Evolutionary conservation across 2,113 vertebrate genomes (phyloP).

Genomic region (Phylloscopus trochilus): DNA sequence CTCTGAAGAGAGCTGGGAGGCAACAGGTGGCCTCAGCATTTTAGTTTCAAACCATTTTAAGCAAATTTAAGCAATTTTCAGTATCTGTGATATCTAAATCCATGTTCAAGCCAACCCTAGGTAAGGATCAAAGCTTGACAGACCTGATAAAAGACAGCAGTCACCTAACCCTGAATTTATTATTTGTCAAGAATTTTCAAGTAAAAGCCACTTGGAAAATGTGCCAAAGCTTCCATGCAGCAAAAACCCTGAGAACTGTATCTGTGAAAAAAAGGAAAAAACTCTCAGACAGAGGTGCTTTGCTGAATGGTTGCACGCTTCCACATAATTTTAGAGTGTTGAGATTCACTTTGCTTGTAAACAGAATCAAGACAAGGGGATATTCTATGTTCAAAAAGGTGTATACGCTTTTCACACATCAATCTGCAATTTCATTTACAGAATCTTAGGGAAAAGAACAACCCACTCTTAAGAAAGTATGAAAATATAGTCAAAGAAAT

Average conservation of each 20-base stretch:
- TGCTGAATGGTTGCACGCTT: neutral
- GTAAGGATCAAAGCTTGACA: neutral
- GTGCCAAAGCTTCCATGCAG: neutral
- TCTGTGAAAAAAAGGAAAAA: neutral
- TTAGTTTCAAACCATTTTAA: neutral
- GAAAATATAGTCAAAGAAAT: neutral
- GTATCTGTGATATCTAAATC: neutral
- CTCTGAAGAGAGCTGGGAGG: neutral
- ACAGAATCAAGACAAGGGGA: neutral
- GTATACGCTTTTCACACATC: rapidly evolving
- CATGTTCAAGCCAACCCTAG: neutral
- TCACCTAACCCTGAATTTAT: neutral
- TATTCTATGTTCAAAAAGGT: neutral
- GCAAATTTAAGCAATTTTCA: neutral
- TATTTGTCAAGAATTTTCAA: neutral
- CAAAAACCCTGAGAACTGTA: neutral
- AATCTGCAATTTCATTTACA: neutral
- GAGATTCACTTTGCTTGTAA: neutral
- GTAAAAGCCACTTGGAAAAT: neutral
- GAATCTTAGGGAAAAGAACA: neutral
- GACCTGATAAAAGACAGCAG: neutral
- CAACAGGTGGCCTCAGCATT: neutral
- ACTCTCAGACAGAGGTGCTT: neutral
- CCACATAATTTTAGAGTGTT: neutral
- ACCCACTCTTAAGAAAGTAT: neutral